Base-by-base conservation (phyloP, 2,797 vertebrate genomes). In the Sebastes iracundus region DNA sequence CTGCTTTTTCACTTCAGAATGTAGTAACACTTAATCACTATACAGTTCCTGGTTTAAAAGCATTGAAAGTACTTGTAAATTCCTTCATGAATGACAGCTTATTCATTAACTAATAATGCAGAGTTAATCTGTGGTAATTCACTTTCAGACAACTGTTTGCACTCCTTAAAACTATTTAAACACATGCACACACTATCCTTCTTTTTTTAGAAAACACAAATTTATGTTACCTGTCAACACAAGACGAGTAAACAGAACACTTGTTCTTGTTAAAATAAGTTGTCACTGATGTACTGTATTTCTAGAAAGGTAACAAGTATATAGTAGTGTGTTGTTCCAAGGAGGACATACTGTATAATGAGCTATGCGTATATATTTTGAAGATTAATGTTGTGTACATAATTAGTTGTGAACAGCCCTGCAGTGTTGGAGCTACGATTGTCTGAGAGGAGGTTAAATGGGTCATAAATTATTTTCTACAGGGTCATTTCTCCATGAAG, bases 1-100 rank as follows among this genome's bases (percentile, higher is more conserved):
- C 91, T 93, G 90, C 55, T 88, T 92, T 92, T 91, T 88, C 82
- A 89, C 82, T 92, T 89, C 28, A 66, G 85, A 80, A 77, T 59
- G 66, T 66, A 35, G 66, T 22, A 72, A 83, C 77, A 70, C 75
- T 81, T 84, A 71, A 75, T 81, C 58, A 68, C 71, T 52, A n/a
- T 67, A 69, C 13, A 66, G 4, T 16, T 77, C 76, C 33, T 56
- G 60, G 53, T 83, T 78, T 28, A 58, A 85, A 80, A 56, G 62
- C 16, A 59, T 13, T 72, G 60, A 28, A 67, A 27, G 18, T 13
- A 28, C 28, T 71, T 61, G 70, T 59, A 59, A 82, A 77, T 78
- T 71, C 49, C 7, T 12, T 58, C 25, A 42, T 68, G n/a, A 83
- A 67, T 49, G 28, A 67, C 2, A 59, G 38, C 18, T 71, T 73